Conservation (phyloP, 2,113 vertebrate species). For the Anolis carolinensis region DNA sequence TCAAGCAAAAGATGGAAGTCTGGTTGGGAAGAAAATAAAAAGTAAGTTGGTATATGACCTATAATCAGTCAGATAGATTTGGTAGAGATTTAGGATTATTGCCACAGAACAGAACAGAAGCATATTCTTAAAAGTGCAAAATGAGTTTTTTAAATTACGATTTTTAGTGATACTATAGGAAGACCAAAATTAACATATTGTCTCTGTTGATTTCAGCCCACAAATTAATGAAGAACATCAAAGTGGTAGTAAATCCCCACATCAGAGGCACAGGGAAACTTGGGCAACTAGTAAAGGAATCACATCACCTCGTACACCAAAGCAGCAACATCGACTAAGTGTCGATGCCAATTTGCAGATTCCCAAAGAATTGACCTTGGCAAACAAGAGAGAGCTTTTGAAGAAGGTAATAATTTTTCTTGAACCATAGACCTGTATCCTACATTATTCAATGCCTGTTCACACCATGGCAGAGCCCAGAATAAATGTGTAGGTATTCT, state of each 20-base stretch:
- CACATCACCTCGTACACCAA: conserved; percentile 82
- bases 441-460: too few species aligned
- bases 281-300: conserved; percentile 83
- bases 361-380: conserved; percentile 90
- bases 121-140: too few species aligned
- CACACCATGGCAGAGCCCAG: too few species aligned
- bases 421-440: not conserved
- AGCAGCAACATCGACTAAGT: conserved; percentile 93
- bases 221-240: conserved; percentile 84
- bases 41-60: conserved; percentile 77
- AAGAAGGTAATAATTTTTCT: conserved; percentile 80
- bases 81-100: not conserved
- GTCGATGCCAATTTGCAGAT: conserved; percentile 97
- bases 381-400: conserved; percentile 94
- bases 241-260: conserved; percentile 77
- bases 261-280: conserved; percentile 84
- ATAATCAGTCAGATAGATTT: not conserved
- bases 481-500: too few species aligned
- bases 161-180: not conserved
- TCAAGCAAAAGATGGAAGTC: conserved; percentile 90
- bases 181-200: not conserved
- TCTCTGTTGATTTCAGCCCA: conserved; percentile 72
- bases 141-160: too few species aligned
- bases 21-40: conserved; percentile 96
- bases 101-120: not conserved